Conservation (phyloP, 2,888 invertebrate species). For the Erebia ligea region DNA sequence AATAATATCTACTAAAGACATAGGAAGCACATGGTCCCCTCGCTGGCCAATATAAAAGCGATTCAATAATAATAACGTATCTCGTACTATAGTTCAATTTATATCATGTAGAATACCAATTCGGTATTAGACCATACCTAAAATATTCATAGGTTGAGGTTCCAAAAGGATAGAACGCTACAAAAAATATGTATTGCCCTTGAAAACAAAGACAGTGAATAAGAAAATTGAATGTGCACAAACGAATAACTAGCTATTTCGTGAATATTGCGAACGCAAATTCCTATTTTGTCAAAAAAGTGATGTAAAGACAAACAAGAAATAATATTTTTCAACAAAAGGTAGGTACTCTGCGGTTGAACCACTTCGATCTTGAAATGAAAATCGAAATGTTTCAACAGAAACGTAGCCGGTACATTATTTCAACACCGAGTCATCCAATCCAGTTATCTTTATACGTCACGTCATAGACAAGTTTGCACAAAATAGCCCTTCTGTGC, state of each 20-base stretch:
- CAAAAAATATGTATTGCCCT: not conserved
- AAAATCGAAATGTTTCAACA: constrained; percentile 12
- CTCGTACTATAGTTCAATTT: too few relatives aligned
- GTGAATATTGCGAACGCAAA: constrained; percentile 5
- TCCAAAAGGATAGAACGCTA: constrained; percentile 1
- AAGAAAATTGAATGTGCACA: constrained; percentile 10
- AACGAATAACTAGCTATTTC: constrained; percentile 11
- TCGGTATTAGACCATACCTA: too few relatives aligned
- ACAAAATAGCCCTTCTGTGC: constrained; percentile 6
- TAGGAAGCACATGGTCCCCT: too few relatives aligned
- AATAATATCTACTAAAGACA: too few relatives aligned
- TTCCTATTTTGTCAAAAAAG: constrained; percentile 3
- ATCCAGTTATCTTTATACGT: constrained; percentile 8
- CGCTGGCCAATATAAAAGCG: too few relatives aligned
- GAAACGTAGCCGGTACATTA: constrained; percentile 3
- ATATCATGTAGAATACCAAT: too few relatives aligned
- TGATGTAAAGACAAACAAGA: not conserved
- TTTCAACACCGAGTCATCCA: constrained; percentile 15
- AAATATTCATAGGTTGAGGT: not conserved
- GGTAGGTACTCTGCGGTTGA: not conserved
- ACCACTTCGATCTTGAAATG: constrained; percentile 8
- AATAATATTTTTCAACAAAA: not conserved
- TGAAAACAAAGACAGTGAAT: not conserved
- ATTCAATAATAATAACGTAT: too few relatives aligned
- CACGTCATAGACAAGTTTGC: constrained; percentile 7